Evolutionary conservation across 2,113 vertebrate species (phyloP), one percentile per base, ranked within the genome.

Genomic region (Hyla sarda): DNA sequence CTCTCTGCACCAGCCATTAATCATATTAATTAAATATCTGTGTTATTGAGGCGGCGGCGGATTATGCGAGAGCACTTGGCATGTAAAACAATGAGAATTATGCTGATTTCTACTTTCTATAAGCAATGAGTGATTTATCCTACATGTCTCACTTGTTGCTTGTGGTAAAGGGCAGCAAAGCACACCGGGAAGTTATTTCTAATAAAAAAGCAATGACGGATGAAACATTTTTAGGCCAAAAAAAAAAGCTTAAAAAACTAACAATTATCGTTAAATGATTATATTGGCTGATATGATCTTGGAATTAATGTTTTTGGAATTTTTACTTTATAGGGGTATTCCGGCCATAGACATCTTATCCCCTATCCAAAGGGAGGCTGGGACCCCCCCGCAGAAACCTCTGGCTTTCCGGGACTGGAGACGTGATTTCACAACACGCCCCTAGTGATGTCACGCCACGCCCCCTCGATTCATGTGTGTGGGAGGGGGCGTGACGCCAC

Each of bases 21-120:
- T 80, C 77, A 80, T 62, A 80, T 62, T 80, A 80, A 80, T 80
- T 60, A 80, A 80, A 80, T 80, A 80, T 80, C 77, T 41, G 54
- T 60, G 77, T 62, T 80, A 80, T 80, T 80, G 32, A 58, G 32
- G 80, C 47, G 37, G 1, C 45, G 28, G 23, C 12, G 37, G 77
- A 62, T 80, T 80, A 80, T 45, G 54, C 2, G 54, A 25, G 52
- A 62, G 30, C 52, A 11, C 77, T 62, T 56, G 32, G 77, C 77
- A 62, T 80, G 77, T 80, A 80, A 62, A 80, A 80, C 54, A 80
- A 80, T 62, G 77, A 80, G 11, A 80, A 45, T 62, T 60, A 45
- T 60, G 30, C 54, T 41, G 48, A 77, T 77, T 56, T 62, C 54
- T 58, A 45, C 77, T 62, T 80, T 58, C 56, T 80, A 62, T 45